These are phyloP conservation scores for Lycopodina hypogea DNA, from an alignment of 37 sponge, comb jelly and placozoan genomes.

Conservation along the genomic window DNA sequence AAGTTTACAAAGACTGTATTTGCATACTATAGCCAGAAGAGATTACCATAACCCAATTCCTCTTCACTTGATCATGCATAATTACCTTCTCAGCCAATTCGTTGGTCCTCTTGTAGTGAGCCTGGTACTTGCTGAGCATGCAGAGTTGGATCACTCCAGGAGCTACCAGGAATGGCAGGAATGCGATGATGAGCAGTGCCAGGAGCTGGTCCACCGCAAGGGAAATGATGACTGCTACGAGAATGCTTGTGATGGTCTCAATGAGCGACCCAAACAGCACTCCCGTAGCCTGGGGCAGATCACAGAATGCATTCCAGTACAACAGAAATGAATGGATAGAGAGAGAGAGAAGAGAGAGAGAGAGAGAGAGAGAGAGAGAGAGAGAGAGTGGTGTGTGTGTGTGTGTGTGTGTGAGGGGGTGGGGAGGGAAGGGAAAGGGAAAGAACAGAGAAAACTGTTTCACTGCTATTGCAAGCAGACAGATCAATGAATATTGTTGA, in stretches of 20 bases:
- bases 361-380: conserved; percentile 4
- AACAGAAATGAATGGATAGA: not conserved
- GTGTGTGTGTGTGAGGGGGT: too few relatives aligned
- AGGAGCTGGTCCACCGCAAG: conserved; percentile 65
- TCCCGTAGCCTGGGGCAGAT: conserved; percentile 57
- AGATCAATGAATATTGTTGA: too few relatives aligned
- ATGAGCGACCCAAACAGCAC: conserved; percentile 51
- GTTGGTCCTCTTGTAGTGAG: conserved; percentile 21
- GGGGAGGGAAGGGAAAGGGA: not conserved
- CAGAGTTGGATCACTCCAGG: conserved; percentile 27
- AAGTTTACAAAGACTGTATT: too few relatives aligned
- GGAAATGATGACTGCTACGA: conserved; percentile 45
- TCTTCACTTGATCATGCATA: too few relatives aligned
- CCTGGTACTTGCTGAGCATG: conserved; percentile 4
- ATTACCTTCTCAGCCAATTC: conserved; percentile 61
- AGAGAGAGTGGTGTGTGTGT: too few relatives aligned
- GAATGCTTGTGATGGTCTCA: conserved; percentile 41
- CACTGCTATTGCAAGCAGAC: too few relatives aligned
- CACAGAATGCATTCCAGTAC: too few relatives aligned
- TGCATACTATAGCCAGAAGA: too few relatives aligned
- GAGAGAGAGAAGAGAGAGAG: too few relatives aligned
- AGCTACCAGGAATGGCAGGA: conserved; percentile 39
- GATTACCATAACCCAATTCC: too few relatives aligned
- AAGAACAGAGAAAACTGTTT: not conserved
- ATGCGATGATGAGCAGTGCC: conserved; percentile 53